Base-by-base conservation (phyloP, 2,888 invertebrate genomes). In the Apodemia zela region DNA sequence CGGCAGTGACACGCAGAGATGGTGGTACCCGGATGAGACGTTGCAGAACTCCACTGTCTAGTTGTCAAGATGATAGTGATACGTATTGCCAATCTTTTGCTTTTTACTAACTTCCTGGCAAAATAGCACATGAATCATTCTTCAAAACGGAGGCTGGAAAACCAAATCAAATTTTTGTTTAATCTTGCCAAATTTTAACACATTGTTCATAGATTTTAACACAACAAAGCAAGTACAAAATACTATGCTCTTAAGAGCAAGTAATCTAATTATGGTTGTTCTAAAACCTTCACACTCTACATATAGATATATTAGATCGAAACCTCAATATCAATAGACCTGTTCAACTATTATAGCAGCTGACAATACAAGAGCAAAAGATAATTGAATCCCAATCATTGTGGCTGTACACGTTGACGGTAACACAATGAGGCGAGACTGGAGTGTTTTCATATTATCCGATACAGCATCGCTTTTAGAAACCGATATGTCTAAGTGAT, bases 381-480 rank as follows among this genome's bases (percentile, higher is more conserved):
- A 42, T 42, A 42, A 42, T 42, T 42, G 42, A 42, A 42, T 42
- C 42, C 42, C 42, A 42, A 42, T 42, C 42, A 42, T 42, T 42
- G 42, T 15, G 42, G 42, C 42, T 4, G 15, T 15, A 42, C 13
- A 42, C 42, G 42, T 42, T 42, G 42, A 42, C 42, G 42, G 42
- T 42, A 42, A 42, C 42, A 42, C 42, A 15, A 15, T 42, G 42
- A 42, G 42, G 42, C 42, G 42, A 42, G 15, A 42, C 42, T 42
- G 42, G 13, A 42, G 42, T 42, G 42, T 15, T 42, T 42, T 42
- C 15, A 42, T 2, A 42, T 15, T 42, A 42, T 42, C 42, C 42
- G 42, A 42, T 42, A 42, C 13, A 42, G 13, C 42, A 42, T 42
- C 42, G 42, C 15, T 42, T 15, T 42, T 42, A 11, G 42, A 42